These are phyloP conservation scores for Denticeps clupeoides DNA, from an alignment of 2,797 vertebrate genomes.

Conservation along the genomic window DNA sequence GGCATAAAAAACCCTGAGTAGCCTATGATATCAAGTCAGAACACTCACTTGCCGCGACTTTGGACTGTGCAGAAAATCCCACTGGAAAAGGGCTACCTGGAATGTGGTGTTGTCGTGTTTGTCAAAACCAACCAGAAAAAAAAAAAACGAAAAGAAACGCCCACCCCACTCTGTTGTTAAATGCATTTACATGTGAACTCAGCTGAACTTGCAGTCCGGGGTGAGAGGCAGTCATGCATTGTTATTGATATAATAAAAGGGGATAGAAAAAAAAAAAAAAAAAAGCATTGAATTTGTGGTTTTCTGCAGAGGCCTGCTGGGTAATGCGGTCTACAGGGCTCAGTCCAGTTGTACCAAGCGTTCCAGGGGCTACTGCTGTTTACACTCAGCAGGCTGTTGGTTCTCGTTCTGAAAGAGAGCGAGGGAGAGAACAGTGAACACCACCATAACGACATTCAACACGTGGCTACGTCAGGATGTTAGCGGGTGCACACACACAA, in stretches of 20 bases:
- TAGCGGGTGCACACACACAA: too few species aligned
- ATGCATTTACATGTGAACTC: too few species aligned
- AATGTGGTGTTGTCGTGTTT: constrained; percentile 6
- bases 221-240: too few species aligned
- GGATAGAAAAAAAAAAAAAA: constrained; percentile 5
- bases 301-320: constrained; percentile 29
- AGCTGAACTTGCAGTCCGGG: too few species aligned
- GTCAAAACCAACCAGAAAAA: constrained; percentile 9
- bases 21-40: constrained; percentile 42
- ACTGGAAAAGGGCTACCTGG: constrained; percentile 3
- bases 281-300: not conserved
- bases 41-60: constrained; percentile 17
- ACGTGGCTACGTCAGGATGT: too few species aligned
- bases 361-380: constrained; percentile 82
- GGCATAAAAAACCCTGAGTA: constrained; percentile 75
- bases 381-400: constrained; percentile 92
- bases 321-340: constrained; percentile 33
- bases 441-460: too few species aligned
- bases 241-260: not conserved
- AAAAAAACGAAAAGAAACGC: too few species aligned
- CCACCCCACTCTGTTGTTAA: too few species aligned
- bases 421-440: not conserved
- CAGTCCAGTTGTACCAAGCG: constrained; percentile 35
- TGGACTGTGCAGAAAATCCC: constrained; percentile 14
- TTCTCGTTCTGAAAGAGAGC: constrained; percentile 67